Evolutionary conservation across 2,888 invertebrate species (phyloP).

Genomic region (Catocala nupta): DNA sequence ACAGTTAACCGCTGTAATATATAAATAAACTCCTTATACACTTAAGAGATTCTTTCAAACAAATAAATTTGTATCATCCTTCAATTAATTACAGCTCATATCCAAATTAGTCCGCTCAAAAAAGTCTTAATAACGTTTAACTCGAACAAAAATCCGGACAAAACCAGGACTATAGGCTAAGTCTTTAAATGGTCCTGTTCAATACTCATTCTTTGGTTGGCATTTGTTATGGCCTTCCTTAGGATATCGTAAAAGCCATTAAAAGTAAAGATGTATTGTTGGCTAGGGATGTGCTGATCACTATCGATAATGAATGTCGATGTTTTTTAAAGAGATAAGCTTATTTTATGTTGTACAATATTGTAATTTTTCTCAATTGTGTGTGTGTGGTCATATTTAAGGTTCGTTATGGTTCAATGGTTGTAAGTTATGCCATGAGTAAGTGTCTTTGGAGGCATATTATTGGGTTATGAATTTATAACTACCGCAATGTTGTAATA

Average conservation of each 20-base stretch:
- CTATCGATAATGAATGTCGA: slow-evolving; percentile 11
- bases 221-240: slow-evolving; percentile 49
- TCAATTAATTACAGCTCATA: slow-evolving; percentile 30
- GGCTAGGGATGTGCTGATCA: slow-evolving; percentile 44
- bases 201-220: slow-evolving; percentile 39
- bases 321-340: neutral
- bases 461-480: no score
- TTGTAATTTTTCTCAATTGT: no score
- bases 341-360: neutral
- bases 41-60: neutral
- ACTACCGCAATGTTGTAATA: no score
- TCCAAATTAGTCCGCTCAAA: slow-evolving; percentile 30
- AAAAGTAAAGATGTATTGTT: slow-evolving; percentile 60
- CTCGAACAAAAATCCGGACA: slow-evolving; percentile 24
- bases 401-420: no score
- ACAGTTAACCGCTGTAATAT: neutral
- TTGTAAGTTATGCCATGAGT: no score
- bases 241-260: slow-evolving; percentile 53
- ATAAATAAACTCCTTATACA: neutral
- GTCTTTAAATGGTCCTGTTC: slow-evolving; percentile 28
- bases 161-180: slow-evolving; percentile 19
- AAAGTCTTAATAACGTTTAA: slow-evolving; percentile 12
- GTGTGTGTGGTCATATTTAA: no score
- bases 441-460: no score
- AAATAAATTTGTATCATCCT: slow-evolving; percentile 7